These are phyloP conservation scores for Myrmecophaga tridactyla DNA, from an alignment of 2,113 vertebrate species.

Conservation along the genomic window DNA sequence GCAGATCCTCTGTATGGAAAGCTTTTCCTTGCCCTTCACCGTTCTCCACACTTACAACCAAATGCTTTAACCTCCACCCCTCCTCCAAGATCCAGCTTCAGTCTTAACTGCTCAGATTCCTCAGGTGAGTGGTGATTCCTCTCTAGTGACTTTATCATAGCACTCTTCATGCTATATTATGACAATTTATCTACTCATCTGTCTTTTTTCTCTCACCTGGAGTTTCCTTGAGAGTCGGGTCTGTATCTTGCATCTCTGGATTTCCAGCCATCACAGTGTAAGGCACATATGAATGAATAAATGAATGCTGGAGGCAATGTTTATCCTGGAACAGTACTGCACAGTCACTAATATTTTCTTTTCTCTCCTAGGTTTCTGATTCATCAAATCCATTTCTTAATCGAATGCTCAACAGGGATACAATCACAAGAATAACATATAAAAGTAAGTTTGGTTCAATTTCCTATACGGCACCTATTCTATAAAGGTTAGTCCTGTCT, in stretches of 20 bases:
- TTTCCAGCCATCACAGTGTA: neutral
- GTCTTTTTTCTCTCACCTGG: neutral
- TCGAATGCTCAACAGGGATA: conserved; percentile 99
- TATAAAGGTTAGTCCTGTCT: conserved; percentile 42
- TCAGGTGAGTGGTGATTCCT: too few species aligned
- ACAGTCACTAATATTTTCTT: conserved; percentile 57
- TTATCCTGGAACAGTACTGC: neutral
- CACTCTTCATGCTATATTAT: neutral
- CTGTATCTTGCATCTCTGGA: neutral
- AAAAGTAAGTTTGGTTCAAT: conserved; percentile 93
- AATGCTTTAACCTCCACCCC: neutral
- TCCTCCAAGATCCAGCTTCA: neutral
- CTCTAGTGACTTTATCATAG: neutral
- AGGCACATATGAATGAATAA: neutral
- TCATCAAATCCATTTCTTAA: conserved; percentile 98
- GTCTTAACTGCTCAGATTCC: neutral
- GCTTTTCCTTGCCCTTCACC: neutral
- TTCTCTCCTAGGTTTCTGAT: conserved; percentile 91
- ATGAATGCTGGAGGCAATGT: neutral
- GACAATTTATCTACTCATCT: neutral
- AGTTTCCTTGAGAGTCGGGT: neutral
- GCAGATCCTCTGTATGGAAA: neutral
- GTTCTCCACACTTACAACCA: too few species aligned
- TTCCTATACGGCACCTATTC: neutral
- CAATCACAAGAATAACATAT: conserved; percentile 99